These are phyloP conservation scores for Palythoa grandis DNA, from an alignment of 92 coral and sea anemone species.

Conservation along the genomic window DNA sequence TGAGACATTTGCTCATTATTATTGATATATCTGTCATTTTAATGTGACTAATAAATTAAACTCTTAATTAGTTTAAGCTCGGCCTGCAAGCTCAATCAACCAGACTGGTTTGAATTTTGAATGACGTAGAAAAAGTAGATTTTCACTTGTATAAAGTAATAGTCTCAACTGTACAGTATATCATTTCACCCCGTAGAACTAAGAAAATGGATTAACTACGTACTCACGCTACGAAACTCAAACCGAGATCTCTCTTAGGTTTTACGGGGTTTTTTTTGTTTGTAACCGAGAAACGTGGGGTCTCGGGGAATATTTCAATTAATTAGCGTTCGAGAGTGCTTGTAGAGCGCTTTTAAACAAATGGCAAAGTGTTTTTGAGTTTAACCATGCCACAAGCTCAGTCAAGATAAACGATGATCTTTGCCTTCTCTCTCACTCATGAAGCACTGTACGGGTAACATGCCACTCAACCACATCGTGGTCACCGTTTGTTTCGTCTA, in stretches of 20 bases:
- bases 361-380: not conserved
- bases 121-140: not conserved
- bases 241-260: not conserved
- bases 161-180: not conserved
- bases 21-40: not conserved
- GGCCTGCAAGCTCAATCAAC: conserved; percentile 10
- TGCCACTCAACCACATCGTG: not conserved
- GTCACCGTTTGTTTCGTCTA: not conserved
- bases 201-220: not conserved
- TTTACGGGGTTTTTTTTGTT: not conserved
- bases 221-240: not conserved
- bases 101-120: not conserved
- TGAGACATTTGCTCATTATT: not conserved
- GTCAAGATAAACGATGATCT: not conserved
- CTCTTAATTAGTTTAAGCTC: not conserved
- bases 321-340: not conserved
- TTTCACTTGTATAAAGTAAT: not conserved
- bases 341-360: not conserved
- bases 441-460: not conserved
- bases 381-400: not conserved
- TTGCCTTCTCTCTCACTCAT: not conserved
- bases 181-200: not conserved
- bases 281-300: not conserved
- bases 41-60: not conserved
- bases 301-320: not conserved